Percentiles rank a stretch among this genome's conserved stretches.
These are phyloP conservation scores for Tubulanus polymorphus DNA, from an alignment of 2,888 invertebrate genomes.

Conservation along the genomic window DNA sequence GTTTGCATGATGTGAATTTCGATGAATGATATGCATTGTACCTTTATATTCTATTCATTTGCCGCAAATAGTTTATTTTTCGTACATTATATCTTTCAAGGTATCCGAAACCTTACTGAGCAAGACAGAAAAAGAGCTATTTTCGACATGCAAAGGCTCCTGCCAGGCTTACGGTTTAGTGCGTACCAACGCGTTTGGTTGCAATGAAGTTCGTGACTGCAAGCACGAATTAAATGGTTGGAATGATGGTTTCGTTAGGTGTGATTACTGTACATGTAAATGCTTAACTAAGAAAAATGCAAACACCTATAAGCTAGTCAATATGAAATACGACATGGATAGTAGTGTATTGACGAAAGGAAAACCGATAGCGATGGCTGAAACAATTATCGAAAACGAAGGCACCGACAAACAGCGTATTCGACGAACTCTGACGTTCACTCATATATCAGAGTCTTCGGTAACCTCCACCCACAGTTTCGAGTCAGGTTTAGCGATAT, in stretches of 20 bases:
- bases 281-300: background rate
- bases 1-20: no score
- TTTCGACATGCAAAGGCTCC: background rate
- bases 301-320: background rate
- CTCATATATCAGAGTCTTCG: no score
- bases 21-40: no score
- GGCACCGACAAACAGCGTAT: no score
- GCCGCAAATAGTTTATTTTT: no score
- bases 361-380: background rate
- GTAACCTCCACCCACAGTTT: no score
- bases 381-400: no score
- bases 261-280: conserved; percentile 2
- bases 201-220: conserved; percentile 1
- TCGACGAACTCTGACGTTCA: no score
- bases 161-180: background rate
- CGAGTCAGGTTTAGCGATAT: no score
- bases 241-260: conserved; percentile 1
- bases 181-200: background rate
- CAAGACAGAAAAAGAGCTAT: background rate
- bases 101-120: background rate
- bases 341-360: background rate
- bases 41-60: no score
- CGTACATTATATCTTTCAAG: no score
- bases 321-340: background rate
- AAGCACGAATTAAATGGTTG: background rate